These are phyloP conservation scores for Laterallus jamaicensis DNA, from an alignment of 2,113 vertebrate species.

Conservation along the genomic window DNA sequence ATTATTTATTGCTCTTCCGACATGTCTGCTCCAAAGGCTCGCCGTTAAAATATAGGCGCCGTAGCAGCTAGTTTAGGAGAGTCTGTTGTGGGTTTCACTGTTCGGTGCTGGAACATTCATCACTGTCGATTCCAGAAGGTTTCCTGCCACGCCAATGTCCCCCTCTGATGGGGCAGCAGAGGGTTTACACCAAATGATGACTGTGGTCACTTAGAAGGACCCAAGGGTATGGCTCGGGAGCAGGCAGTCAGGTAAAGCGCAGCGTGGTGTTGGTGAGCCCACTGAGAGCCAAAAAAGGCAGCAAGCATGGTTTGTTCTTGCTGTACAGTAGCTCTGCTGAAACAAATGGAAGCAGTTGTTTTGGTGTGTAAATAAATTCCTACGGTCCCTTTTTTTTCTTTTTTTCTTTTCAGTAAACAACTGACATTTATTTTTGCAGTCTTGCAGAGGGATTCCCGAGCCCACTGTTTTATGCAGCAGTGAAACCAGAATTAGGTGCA, in stretches of 20 bases:
- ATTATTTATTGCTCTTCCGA: slow-evolving; percentile 70
- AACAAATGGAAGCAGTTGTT: background rate
- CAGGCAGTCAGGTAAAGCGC: background rate
- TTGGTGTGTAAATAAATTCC: background rate
- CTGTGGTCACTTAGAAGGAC: background rate
- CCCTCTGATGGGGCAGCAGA: background rate
- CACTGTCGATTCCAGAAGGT: background rate
- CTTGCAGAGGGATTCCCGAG: background rate
- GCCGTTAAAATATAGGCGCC: slow-evolving; percentile 60
- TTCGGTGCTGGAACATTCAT: slow-evolving; percentile 35
- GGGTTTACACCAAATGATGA: background rate
- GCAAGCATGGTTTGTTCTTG: background rate
- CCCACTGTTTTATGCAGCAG: background rate
- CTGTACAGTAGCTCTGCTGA: background rate
- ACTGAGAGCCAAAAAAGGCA: background rate
- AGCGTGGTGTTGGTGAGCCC: background rate
- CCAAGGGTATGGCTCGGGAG: background rate
- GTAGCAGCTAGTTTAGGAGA: slow-evolving; percentile 64
- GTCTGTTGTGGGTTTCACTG: slow-evolving; percentile 43
- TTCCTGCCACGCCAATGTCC: background rate
- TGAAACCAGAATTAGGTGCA: background rate
- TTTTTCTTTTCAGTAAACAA: background rate
- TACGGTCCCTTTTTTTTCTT: background rate
- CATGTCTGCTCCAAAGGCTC: slow-evolving; percentile 44
- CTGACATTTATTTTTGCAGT: background rate